These are phyloP conservation scores for Patella ulyssiponensis DNA, from an alignment of 2,888 invertebrate species.

Conservation along the genomic window DNA sequence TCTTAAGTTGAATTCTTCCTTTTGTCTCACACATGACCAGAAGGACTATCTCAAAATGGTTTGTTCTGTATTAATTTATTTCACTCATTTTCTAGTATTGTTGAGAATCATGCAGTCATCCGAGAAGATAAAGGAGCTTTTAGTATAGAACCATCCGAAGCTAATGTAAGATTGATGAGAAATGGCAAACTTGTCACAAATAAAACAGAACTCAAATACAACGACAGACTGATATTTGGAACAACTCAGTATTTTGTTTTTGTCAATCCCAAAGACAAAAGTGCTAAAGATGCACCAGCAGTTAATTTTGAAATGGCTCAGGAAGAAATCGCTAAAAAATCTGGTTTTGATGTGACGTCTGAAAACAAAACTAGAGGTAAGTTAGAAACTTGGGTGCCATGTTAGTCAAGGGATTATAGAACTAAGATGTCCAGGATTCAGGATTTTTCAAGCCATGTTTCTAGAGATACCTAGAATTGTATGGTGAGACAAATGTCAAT, in stretches of 20 bases:
- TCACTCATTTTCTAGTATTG: slow-evolving; percentile 70
- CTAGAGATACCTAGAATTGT: too few species aligned
- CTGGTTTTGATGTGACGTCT: slow-evolving; percentile 66
- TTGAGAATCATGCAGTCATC: slow-evolving; percentile 74
- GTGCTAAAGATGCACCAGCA: slow-evolving; percentile 56
- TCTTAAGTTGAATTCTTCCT: too few species aligned
- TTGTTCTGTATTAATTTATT: too few species aligned
- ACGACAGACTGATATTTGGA: slow-evolving; percentile 76
- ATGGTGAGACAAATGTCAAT: too few species aligned
- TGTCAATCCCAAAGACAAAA: slow-evolving; percentile 71
- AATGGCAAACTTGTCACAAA: slow-evolving; percentile 74
- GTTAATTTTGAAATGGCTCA: slow-evolving; percentile 75
- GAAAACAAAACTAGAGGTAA: slow-evolving; percentile 63
- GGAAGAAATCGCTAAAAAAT: slow-evolving; percentile 74
- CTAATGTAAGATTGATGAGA: slow-evolving; percentile 72
- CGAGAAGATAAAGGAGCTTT: slow-evolving; percentile 66
- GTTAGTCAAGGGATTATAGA: too few species aligned
- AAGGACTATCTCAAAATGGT: too few species aligned
- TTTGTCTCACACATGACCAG: too few species aligned
- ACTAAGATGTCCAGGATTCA: too few species aligned
- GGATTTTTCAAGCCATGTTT: too few species aligned
- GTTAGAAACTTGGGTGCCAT: background rate
- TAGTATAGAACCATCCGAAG: slow-evolving; percentile 68
- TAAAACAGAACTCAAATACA: slow-evolving; percentile 73
- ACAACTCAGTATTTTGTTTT: slow-evolving; percentile 76